Percentiles rank a stretch among this genome's conserved stretches.
phyloP scores from a whole-genome alignment of 2,888 invertebrate genomes.

The Hirtodrosophila cameraria region DNA sequence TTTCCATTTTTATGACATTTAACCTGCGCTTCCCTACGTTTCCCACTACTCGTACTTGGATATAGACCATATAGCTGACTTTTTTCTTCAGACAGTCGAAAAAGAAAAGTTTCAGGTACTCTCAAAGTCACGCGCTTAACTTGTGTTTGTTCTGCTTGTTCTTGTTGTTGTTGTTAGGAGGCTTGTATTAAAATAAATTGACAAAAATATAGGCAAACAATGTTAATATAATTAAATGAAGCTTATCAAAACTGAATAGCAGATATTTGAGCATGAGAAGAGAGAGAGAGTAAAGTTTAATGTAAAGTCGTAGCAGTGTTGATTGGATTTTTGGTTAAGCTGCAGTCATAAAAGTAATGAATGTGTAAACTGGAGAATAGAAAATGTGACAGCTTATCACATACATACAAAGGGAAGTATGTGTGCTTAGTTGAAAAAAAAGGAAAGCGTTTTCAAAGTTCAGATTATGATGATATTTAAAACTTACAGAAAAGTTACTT shows the following conservation, averaged over 20 bases:
- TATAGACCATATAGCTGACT: not conserved
- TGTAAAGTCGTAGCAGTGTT: conserved; percentile 33
- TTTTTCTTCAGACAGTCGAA: not conserved
- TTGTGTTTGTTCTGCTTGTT: conserved; percentile 15
- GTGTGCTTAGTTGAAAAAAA: no score
- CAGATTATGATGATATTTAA: no score
- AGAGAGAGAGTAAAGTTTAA: conserved; percentile 3
- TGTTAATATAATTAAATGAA: conserved; percentile 76
- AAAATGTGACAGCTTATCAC: no score
- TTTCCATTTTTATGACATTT: conserved; percentile 74
- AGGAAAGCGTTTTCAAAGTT: not conserved
- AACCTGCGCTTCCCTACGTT: conserved; percentile 38
- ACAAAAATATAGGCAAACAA: conserved; percentile 51
- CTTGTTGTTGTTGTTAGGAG: no score
- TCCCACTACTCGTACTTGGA: not conserved
- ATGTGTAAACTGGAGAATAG: conserved; percentile 1
- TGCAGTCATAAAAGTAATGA: conserved; percentile 46
- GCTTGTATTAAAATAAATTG: conserved; percentile 47
- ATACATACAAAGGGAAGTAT: no score
- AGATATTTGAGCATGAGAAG: not conserved
- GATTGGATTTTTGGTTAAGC: conserved; percentile 57
- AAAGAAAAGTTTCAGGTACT: conserved; percentile 18
- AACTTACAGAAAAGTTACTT: no score
- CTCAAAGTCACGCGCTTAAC: conserved; percentile 18
- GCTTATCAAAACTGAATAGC: conserved; percentile 52